phyloP scores from a whole-genome alignment of 2,113 vertebrate genomes.

The Gnathonemus echidnorhynchus region DNA sequence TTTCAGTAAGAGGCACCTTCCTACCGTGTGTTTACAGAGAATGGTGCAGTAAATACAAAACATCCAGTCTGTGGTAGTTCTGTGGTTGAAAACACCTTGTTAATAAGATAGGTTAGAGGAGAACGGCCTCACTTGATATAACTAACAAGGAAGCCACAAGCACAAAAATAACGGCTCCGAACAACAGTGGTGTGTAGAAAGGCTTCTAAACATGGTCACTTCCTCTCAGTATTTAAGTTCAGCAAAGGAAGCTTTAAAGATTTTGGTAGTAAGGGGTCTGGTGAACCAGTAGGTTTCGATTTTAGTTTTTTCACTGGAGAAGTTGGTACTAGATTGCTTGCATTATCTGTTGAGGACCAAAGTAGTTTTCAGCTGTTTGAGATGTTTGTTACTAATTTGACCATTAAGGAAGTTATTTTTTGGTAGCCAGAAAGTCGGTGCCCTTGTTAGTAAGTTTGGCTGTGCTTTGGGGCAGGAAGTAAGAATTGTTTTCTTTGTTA shows the following conservation, averaged over 20 bases:
- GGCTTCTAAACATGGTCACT: background rate
- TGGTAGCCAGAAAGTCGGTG: background rate
- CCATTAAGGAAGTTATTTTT: background rate
- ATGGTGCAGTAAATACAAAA: background rate
- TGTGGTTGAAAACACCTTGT: background rate
- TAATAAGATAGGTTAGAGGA: background rate
- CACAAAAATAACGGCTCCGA: too few relatives aligned
- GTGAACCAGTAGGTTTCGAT: background rate
- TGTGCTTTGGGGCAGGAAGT: background rate
- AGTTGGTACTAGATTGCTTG: background rate
- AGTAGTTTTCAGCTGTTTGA: background rate
- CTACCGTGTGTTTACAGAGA: background rate
- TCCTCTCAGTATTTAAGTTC: background rate
- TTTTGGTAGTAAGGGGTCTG: background rate
- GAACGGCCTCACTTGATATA: background rate
- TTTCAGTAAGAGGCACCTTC: background rate
- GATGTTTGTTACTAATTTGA: background rate
- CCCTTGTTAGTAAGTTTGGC: background rate
- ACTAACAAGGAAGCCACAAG: background rate
- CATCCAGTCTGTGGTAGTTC: background rate
- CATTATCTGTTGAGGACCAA: background rate
- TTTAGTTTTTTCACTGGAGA: background rate
- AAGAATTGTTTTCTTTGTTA: background rate
- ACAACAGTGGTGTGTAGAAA: background rate
- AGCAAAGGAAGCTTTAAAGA: background rate